A percentile compares a stretch with the other conserved stretches of the same genome.
Evolutionary conservation across 2,113 vertebrate species (phyloP).

Genomic region (Caranx melampygus): DNA sequence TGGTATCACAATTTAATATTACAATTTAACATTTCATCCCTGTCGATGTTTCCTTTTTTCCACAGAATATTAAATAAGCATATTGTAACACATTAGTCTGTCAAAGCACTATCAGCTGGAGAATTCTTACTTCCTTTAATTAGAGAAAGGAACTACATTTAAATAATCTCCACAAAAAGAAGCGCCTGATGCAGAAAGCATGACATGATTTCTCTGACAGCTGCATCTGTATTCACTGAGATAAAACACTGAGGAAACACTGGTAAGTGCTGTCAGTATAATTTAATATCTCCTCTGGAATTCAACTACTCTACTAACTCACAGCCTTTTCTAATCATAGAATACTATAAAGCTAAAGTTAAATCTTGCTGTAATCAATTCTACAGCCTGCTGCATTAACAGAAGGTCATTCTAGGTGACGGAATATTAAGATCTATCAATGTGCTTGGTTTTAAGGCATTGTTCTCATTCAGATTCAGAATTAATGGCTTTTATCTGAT

Average conservation of each 20-base stretch:
- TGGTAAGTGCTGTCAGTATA: background rate
- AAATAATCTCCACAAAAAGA: background rate
- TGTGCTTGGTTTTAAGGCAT: background rate
- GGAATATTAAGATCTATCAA: conserved; percentile 3
- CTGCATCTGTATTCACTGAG: conserved; percentile 27
- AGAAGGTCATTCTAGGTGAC: background rate
- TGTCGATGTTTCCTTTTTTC: too few relatives aligned
- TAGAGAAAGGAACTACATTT: background rate
- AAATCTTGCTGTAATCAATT: background rate
- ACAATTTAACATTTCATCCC: background rate
- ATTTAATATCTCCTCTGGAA: conserved; percentile 14
- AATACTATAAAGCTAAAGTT: background rate
- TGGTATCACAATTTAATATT: background rate
- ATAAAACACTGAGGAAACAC: conserved; percentile 19
- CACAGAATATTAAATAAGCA: background rate
- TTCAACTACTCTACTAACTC: background rate
- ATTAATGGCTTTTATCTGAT: conserved; percentile 21
- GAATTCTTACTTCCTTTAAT: conserved; percentile 4
- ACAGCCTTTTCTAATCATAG: background rate
- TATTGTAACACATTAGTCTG: background rate
- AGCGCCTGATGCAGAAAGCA: background rate
- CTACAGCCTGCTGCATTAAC: background rate
- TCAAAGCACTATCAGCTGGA: background rate
- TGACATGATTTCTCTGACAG: conserved; percentile 16
- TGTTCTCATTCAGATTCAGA: conserved; percentile 8